Base-by-base conservation (phyloP, 1,140 invertebrate genomes). In the Papilio dardanus region DNA sequence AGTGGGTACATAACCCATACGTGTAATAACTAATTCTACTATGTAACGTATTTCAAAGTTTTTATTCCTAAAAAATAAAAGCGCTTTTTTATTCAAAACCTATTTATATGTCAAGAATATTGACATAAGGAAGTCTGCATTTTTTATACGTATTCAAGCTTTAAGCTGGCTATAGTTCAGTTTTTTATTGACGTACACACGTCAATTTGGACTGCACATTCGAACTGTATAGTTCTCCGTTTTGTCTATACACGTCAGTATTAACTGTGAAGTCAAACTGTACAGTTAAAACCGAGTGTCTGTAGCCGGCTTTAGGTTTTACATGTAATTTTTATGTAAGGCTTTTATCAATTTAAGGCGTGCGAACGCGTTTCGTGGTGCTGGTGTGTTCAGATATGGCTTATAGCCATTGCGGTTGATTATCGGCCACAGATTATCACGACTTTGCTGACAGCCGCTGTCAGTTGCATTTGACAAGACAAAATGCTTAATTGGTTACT, bases 401-500 rank as follows among this genome's bases (percentile, higher is more conserved):
- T 30, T 33, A 33, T 35, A 31, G 65, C 65, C 65, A 66, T 33
- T 66, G 65, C 65, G 30, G 31, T n/a, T 35, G 65, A 66, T 66
- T 66, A 66, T 35, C 65, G 54, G 16, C 65, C 30, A 66, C 30
- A 66, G 65, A 31, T 66, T 35, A 35, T 66, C 65, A 35, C 65
- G 65, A 31, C 65, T n/a, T 0, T 16, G 35, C 28, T 66, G 31
- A 66, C 65, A 66, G 65, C 30, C 1, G 54, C 65, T 66, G 65
- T 66, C 65, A 66, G 21, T 66, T 66, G 30, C 16, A 66, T 16
- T 66, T n/a, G 30, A 66, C 65, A 66, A 66, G 65, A n/a, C 65
- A 35, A 66, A 66, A 35, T 33, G 30, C 16, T 66, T 19, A 16
- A 33, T 66, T 66, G 65, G 30, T 66, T 66, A 35, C 31, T 33